Evolutionary conservation across 2,113 vertebrate species (phyloP), one percentile per base, ranked within the genome.

Genomic region (Platichthys flesus): DNA sequence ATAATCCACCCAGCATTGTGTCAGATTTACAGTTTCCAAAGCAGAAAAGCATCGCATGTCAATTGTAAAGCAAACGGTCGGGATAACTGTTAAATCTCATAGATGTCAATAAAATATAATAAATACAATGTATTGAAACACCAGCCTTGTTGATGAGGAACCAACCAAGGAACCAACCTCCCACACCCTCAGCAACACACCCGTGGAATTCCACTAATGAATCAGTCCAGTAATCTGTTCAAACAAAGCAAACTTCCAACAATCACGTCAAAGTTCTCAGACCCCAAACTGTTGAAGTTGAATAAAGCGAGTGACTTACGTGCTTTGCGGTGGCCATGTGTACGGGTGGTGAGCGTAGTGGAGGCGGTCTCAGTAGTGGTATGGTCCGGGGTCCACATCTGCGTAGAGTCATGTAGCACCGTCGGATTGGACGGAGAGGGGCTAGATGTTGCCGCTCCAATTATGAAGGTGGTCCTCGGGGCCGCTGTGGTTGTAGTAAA

Each of bases 401-500:
- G 93, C 0, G 93, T 95, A 0, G 94, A 93, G 83, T 94, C 93
- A 1, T 94, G 93, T 2, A 94, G 92, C 2, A 93, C 92, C 0
- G 93, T 91, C 0, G 93, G 94, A 58, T 93, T 93, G 13, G 89
- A 85, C 0, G 92, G 88, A 16, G 93, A 90, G 6, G 91, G 89
- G 79, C 90, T 93, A 1, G 93, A 78, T 2, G 90, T 91, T 9
- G 89, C 88, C 0, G 21, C 73, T 73, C 88, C 91, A 60, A 85
- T 82, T 23, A 67, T 51, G 58, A 87, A 88, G 56, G 80, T 88
- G 0, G 86, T 88, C 37, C 85, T 73, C 0, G 81, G 81, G 1
- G 78, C 78, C 10, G 83, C 71, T 0, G 88, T 89, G 51, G 88
- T 92, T 0, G 91, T 93, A 49, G 83, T 88, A 85, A 89, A 89